A percentile compares a stretch with the other conserved stretches of the same genome.
These are phyloP conservation scores for Tragelaphus strepsiceros DNA, from an alignment of 2,113 vertebrate genomes.

Conservation along the genomic window DNA sequence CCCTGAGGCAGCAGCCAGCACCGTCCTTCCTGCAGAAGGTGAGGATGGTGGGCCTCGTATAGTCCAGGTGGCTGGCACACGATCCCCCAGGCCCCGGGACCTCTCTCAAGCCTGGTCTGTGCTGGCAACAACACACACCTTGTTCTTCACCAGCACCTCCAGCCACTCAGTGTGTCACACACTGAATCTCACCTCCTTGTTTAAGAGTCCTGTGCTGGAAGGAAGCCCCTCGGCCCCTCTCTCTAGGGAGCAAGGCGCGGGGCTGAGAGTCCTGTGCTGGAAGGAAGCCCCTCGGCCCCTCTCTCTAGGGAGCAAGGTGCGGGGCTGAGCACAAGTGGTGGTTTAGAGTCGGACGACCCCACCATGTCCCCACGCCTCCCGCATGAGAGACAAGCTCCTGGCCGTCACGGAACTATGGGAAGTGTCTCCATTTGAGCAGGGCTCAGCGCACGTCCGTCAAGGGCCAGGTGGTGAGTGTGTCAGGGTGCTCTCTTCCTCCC, in stretches of 20 bases:
- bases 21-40: background rate
- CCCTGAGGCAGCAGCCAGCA: background rate
- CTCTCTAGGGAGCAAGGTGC: background rate
- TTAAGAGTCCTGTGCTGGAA: background rate
- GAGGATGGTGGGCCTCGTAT: background rate
- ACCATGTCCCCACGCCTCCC: background rate
- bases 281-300: background rate
- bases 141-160: background rate
- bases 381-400: background rate
- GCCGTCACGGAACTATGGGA: background rate
- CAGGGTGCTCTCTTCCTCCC: background rate
- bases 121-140: fast-evolving
- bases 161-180: background rate
- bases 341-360: background rate
- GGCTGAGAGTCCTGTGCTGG: background rate
- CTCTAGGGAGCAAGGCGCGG: background rate
- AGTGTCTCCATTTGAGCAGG: background rate
- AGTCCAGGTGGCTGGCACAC: background rate
- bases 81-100: fast-evolving
- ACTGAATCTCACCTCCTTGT: background rate
- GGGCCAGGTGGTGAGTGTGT: background rate
- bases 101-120: background rate
- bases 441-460: background rate
- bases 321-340: background rate
- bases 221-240: background rate